Conservation (phyloP, 2,113 vertebrate genomes). For the Sinocyclocheilus maitianheensis region DNA sequence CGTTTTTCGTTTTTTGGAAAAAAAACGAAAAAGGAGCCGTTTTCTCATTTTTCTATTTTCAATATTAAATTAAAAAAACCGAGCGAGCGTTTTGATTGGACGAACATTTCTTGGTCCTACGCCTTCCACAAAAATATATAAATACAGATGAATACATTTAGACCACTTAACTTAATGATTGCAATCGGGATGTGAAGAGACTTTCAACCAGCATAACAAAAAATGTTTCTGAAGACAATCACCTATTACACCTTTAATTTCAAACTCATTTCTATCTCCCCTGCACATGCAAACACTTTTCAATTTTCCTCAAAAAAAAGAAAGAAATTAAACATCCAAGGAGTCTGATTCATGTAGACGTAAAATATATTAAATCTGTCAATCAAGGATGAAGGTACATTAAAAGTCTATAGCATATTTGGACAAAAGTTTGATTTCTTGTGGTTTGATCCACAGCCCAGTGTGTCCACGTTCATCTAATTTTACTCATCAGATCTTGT, state of each 20-base stretch:
- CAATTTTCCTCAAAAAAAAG: background rate
- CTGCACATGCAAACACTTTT: conserved; percentile 10
- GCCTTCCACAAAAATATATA: too few species aligned
- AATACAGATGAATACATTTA: too few species aligned
- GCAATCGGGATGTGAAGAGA: too few species aligned
- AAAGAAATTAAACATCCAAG: conserved; percentile 6
- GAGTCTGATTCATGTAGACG: conserved; percentile 27
- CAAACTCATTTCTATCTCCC: background rate
- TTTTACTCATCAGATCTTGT: background rate
- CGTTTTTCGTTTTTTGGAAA: too few species aligned
- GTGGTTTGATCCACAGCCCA: conserved; percentile 2
- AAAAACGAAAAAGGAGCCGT: too few species aligned
- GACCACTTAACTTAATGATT: too few species aligned
- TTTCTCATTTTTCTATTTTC: too few species aligned
- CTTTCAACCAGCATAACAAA: too few species aligned
- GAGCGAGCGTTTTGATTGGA: too few species aligned
- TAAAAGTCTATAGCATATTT: conserved; percentile 37
- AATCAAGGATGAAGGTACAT: conserved; percentile 41
- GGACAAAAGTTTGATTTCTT: conserved; percentile 9
- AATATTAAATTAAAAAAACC: too few species aligned
- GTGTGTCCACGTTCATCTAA: conserved; percentile 14
- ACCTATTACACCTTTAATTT: background rate
- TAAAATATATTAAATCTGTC: conserved; percentile 48
- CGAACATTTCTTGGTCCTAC: too few species aligned
- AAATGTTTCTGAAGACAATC: too few species aligned